Evolutionary conservation across 2,113 vertebrate species (phyloP).

Genomic region (Argyrosomus japonicus): DNA sequence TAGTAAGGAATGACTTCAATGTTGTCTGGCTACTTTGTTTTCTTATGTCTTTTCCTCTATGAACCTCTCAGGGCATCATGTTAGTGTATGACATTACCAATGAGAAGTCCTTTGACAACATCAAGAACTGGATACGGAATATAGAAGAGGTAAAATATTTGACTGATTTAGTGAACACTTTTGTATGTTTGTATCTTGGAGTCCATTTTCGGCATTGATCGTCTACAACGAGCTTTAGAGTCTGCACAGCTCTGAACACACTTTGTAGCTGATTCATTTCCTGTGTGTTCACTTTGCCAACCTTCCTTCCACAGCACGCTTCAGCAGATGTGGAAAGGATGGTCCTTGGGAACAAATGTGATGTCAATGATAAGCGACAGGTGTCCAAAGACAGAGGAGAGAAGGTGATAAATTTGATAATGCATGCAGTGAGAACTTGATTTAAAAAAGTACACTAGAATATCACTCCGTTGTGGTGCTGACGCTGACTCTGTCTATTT

Average conservation of each 20-base stretch:
- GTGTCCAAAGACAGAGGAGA: constrained; percentile 97
- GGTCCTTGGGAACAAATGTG: constrained; percentile 98
- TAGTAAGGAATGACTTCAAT: not conserved
- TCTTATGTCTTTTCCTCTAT: constrained; percentile 1
- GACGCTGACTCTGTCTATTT: constrained; percentile 17
- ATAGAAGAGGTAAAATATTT: constrained; percentile 92
- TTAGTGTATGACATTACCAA: constrained; percentile 97
- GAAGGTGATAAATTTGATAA: constrained; percentile 80
- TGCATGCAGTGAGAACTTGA: constrained; percentile 29
- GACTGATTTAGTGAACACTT: not conserved
- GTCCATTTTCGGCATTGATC: not conserved
- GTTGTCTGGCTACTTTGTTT: not conserved
- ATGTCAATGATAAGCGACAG: constrained; percentile 96
- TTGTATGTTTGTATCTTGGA: not conserved
- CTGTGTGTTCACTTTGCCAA: not conserved
- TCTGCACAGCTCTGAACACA: not conserved
- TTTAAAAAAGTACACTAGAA: not conserved
- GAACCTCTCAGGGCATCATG: constrained; percentile 91
- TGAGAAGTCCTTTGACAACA: constrained; percentile 97
- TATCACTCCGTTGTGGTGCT: accelerated
- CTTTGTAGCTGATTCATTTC: not conserved
- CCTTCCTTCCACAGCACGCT: constrained; percentile 86
- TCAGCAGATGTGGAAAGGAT: constrained; percentile 98
- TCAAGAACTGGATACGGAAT: constrained; percentile 98
- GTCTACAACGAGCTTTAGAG: not conserved